Percentiles rank a stretch among this genome's conserved stretches.
Conservation (phyloP, 2,888 invertebrate species). For the Heteromurus nitidus region DNA sequence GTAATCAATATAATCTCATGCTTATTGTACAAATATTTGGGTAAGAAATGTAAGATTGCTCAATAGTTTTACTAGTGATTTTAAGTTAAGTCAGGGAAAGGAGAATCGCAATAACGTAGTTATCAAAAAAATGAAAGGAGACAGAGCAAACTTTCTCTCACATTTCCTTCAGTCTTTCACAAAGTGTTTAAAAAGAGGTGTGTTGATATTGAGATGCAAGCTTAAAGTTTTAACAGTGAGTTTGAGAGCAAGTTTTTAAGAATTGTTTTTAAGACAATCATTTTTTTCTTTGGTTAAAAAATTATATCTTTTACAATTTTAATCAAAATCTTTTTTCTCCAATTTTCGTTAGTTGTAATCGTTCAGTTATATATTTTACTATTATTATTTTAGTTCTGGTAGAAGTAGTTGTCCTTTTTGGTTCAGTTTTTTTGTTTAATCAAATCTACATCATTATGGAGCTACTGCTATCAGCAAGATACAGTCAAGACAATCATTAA, state of each 20-base stretch:
- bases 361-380: conserved; percentile 27
- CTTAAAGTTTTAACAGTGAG: conserved; percentile 40
- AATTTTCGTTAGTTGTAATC: conserved; percentile 15
- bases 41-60: conserved; percentile 33
- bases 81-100: background rate
- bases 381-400: conserved; percentile 35
- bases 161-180: conserved; percentile 56
- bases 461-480: conserved; percentile 56
- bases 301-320: background rate
- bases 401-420: conserved; percentile 27
- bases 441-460: conserved; percentile 38
- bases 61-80: conserved; percentile 52
- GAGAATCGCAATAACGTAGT: conserved; percentile 25
- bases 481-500: conserved; percentile 57
- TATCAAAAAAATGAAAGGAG: background rate
- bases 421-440: conserved; percentile 35
- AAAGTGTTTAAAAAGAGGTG: conserved; percentile 43
- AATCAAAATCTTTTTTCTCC: background rate
- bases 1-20: conserved; percentile 42
- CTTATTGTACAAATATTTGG: conserved; percentile 38
- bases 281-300: conserved; percentile 19
- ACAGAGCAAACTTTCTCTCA: conserved; percentile 32
- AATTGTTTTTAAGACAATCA: conserved; percentile 41
- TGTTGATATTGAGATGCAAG: conserved; percentile 16
- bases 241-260: conserved; percentile 15